Evolutionary conservation across 2,888 invertebrate genomes (phyloP).

Genomic region (Scotopteryx bipunctaria): DNA sequence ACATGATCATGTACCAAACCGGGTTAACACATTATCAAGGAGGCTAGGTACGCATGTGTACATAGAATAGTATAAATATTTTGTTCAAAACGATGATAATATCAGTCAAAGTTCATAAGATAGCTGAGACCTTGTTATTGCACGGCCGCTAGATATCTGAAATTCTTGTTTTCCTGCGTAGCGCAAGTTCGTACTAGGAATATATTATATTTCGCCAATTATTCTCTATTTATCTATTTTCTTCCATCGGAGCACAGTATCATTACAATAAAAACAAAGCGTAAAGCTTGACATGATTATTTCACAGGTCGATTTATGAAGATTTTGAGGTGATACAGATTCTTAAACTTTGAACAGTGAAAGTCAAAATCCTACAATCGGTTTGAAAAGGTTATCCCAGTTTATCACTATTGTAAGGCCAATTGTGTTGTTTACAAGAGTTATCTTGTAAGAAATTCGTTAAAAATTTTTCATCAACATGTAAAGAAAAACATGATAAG

Average conservation of each 20-base stretch:
- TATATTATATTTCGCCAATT: constrained; percentile 3
- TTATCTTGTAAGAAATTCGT: too few relatives aligned
- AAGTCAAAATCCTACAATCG: too few relatives aligned
- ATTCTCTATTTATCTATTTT: constrained; percentile 2
- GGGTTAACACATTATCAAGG: constrained; percentile 52
- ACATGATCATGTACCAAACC: constrained; percentile 41
- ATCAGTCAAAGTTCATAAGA: constrained; percentile 67
- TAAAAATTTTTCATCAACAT: too few relatives aligned
- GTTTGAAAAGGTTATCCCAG: too few relatives aligned
- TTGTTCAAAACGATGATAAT: constrained; percentile 60
- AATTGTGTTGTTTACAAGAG: too few relatives aligned
- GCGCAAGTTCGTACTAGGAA: constrained; percentile 15
- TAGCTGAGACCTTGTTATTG: constrained; percentile 60
- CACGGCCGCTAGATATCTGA: constrained; percentile 41
- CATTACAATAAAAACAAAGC: too few relatives aligned
- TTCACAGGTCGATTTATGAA: too few relatives aligned
- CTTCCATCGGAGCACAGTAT: neutral
- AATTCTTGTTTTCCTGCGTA: constrained; percentile 30
- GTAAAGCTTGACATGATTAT: too few relatives aligned
- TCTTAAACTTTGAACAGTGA: too few relatives aligned
- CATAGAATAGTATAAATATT: constrained; percentile 60
- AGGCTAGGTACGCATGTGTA: constrained; percentile 41
- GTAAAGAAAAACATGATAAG: too few relatives aligned
- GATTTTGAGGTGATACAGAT: too few relatives aligned
- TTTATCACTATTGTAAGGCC: too few relatives aligned